These are phyloP conservation scores for Empidonax alnorum DNA, from an alignment of 2,113 vertebrate species.

Conservation along the genomic window DNA sequence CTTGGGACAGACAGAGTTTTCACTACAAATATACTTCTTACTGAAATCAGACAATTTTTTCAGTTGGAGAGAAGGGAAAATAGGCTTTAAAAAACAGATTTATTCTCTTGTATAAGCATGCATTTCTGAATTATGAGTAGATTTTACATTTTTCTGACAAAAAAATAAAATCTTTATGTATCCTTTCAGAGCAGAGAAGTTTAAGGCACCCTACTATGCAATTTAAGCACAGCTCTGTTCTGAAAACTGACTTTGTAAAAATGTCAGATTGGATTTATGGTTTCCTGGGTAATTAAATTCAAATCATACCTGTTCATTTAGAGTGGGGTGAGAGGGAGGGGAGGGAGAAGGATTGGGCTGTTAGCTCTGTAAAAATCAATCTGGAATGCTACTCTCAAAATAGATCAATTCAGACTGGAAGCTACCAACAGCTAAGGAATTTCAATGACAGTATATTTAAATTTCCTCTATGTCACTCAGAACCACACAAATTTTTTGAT, in stretches of 20 bases:
- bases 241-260: background rate
- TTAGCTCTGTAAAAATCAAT: background rate
- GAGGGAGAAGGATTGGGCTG: background rate
- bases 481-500: background rate
- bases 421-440: background rate
- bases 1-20: background rate
- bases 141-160: background rate
- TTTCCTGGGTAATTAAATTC: background rate
- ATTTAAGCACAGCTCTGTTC: background rate
- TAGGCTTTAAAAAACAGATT: background rate
- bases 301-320: background rate
- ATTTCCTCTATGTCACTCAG: background rate
- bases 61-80: background rate
- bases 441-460: background rate
- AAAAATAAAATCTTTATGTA: background rate
- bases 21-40: background rate
- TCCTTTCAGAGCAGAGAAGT: background rate
- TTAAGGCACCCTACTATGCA: background rate
- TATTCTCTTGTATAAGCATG: background rate
- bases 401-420: background rate
- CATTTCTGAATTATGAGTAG: background rate
- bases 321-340: fast-evolving
- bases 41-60: background rate
- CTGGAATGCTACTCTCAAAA: background rate
- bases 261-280: background rate